These are phyloP conservation scores for Lasioglossum albipes DNA, from an alignment of 1,140 invertebrate species.

Conservation along the genomic window DNA sequence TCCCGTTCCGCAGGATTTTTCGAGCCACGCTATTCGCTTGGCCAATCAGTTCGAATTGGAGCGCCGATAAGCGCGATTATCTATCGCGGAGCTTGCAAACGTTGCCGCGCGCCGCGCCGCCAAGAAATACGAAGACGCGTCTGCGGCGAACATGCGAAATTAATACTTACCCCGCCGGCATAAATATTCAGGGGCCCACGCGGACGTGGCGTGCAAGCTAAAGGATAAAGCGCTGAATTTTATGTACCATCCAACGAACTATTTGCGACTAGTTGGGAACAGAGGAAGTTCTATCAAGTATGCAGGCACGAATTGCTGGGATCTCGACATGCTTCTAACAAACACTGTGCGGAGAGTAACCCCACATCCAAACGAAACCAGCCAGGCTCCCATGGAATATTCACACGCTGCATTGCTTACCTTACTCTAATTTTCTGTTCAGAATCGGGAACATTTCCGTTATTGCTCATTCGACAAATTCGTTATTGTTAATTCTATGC, in stretches of 20 bases:
- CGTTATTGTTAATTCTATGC: too few relatives aligned
- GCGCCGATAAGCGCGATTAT: too few relatives aligned
- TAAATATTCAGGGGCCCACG: constrained; percentile 37
- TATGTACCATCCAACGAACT: constrained; percentile 20
- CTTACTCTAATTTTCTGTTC: background rate
- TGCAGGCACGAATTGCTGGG: constrained; percentile 13
- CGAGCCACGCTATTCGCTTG: too few relatives aligned
- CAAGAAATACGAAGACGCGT: too few relatives aligned
- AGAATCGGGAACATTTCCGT: too few relatives aligned
- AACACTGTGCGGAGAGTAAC: background rate
- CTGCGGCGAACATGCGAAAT: constrained; percentile 22
- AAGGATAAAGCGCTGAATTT: constrained; percentile 39
- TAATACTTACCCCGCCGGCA: constrained; percentile 46
- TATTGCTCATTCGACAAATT: too few relatives aligned
- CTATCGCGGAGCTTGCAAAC: too few relatives aligned
- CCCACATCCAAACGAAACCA: background rate
- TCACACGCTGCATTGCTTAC: background rate
- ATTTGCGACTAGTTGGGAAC: constrained; percentile 15
- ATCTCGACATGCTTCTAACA: constrained; percentile 14
- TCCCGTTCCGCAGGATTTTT: too few relatives aligned
- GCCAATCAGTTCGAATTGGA: too few relatives aligned
- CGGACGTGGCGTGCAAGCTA: constrained; percentile 26
- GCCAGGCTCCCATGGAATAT: background rate
- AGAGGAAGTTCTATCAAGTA: constrained; percentile 6
- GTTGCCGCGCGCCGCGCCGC: too few relatives aligned